Percentiles rank a stretch among this genome's conserved stretches.
Evolutionary conservation across 1,140 invertebrate species (phyloP).

Genomic region (Dendroctonus ponderosae): DNA sequence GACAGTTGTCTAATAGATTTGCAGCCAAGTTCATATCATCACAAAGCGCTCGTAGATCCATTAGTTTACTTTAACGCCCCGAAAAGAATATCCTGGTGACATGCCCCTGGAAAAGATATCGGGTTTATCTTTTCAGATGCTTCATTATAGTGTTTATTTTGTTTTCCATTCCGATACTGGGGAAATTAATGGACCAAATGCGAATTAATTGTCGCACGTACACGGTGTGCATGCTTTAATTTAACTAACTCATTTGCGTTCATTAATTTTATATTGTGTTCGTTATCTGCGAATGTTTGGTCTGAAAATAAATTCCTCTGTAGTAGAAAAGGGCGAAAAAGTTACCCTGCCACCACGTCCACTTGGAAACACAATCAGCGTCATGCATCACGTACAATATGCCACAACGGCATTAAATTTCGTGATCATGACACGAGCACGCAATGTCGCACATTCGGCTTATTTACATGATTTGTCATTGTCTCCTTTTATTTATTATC

Average conservation of each 20-base stretch:
- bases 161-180: no score
- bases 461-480: constrained; percentile 26
- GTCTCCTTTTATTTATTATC: constrained; percentile 19
- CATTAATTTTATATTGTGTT: no score
- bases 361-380: constrained; percentile 8
- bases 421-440: constrained; percentile 17
- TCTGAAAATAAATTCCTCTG: no score
- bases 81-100: neutral
- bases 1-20: constrained; percentile 4
- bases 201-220: no score
- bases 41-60: neutral
- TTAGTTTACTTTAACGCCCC: neutral
- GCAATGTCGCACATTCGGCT: constrained; percentile 21
- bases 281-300: no score
- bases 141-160: neutral
- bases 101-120: neutral
- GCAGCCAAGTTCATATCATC: neutral
- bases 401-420: constrained; percentile 19
- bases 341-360: no score
- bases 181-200: no score
- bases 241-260: no score
- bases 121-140: neutral
- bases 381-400: constrained; percentile 23
- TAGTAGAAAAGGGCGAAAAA: no score
- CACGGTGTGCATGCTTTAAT: no score